These are phyloP conservation scores for Yponomeuta evonymella DNA, from an alignment of 2,888 invertebrate genomes.

Conservation along the genomic window DNA sequence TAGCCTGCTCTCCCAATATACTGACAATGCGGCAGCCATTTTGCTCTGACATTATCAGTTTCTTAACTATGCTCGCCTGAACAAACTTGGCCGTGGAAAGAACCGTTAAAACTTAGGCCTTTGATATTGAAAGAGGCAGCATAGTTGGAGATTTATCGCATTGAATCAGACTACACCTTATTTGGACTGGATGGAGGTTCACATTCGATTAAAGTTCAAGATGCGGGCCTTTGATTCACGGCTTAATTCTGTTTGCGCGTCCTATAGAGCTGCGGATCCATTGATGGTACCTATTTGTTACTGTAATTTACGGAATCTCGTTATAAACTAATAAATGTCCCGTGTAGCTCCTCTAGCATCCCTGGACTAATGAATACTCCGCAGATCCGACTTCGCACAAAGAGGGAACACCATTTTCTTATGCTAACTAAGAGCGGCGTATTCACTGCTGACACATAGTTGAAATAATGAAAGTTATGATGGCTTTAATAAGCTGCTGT, in stretches of 20 bases:
- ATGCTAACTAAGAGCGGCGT: conserved; percentile 43
- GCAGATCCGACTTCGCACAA: background rate
- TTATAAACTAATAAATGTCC: background rate
- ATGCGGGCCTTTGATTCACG: conserved; percentile 7
- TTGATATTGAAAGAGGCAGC: conserved; percentile 32
- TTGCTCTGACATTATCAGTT: conserved; percentile 37
- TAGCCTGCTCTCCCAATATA: conserved; percentile 15
- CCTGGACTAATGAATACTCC: conserved; percentile 8
- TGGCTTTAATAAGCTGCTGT: conserved; percentile 5
- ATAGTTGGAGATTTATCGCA: conserved; percentile 43
- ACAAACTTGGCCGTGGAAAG: conserved; percentile 28
- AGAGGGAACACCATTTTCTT: conserved; percentile 47
- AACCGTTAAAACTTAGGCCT: conserved; percentile 34
- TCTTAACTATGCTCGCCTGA: conserved; percentile 33
- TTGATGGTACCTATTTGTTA: background rate
- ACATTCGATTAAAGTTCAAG: conserved; percentile 17
- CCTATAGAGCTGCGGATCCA: background rate
- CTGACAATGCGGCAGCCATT: conserved; percentile 42
- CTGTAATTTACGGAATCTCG: conserved; percentile 4
- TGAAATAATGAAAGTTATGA: conserved; percentile 19
- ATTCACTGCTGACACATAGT: conserved; percentile 26
- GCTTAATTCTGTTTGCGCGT: conserved; percentile 3
- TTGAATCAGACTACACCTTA: conserved; percentile 45
- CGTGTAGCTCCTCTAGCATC: background rate
- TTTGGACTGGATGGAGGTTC: conserved; percentile 38